These are phyloP conservation scores for Trichonephila inaurata DNA, from an alignment of 1,140 invertebrate species.

Conservation along the genomic window DNA sequence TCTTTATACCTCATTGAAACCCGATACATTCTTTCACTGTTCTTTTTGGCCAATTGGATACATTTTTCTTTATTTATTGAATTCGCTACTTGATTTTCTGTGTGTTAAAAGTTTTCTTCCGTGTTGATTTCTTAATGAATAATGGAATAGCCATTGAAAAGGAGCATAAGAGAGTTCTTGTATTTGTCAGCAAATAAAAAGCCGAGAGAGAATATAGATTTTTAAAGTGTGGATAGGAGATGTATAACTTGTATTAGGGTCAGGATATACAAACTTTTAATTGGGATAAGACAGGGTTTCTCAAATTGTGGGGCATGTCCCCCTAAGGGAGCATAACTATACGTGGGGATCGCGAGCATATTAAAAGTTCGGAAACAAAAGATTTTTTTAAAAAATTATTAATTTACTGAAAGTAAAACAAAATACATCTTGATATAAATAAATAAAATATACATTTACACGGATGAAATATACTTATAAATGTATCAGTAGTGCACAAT, in stretches of 20 bases:
- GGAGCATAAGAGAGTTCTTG: not conserved
- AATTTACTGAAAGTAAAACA: too few relatives aligned
- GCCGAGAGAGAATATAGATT: not conserved
- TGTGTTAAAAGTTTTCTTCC: constrained; percentile 45
- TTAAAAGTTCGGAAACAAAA: too few relatives aligned
- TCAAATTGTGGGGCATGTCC: not conserved
- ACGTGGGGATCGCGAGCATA: too few relatives aligned
- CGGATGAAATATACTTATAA: too few relatives aligned
- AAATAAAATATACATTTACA: too few relatives aligned
- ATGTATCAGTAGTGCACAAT: too few relatives aligned
- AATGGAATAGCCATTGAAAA: constrained; percentile 46
- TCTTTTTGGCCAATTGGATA: constrained; percentile 38
- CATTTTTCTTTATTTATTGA: constrained; percentile 39
- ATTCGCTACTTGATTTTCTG: constrained; percentile 39
- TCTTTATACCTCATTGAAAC: not conserved
- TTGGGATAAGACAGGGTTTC: not conserved
- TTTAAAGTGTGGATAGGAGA: not conserved
- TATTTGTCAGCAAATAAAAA: not conserved
- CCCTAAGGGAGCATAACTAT: too few relatives aligned
- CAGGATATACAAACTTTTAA: not conserved
- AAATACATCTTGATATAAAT: too few relatives aligned
- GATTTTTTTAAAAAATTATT: too few relatives aligned
- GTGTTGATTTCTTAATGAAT: constrained; percentile 62
- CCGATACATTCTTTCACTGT: not conserved
- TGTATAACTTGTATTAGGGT: not conserved